These are phyloP conservation scores for Antechinus stuartii DNA, from an alignment of 2,113 vertebrate species.

Conservation along the genomic window DNA sequence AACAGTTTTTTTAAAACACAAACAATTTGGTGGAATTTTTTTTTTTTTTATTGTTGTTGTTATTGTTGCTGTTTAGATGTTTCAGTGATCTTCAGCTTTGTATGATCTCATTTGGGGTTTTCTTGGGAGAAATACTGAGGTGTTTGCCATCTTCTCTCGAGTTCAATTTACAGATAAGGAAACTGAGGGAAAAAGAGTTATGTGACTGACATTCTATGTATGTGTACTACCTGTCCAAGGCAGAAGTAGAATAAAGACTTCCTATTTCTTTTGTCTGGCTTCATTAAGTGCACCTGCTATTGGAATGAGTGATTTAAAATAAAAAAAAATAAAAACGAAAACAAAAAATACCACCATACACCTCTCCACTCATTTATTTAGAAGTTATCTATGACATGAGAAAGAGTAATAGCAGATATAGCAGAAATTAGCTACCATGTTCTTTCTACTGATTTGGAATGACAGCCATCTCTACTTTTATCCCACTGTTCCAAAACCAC, in stretches of 20 bases:
- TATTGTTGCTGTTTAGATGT: background rate
- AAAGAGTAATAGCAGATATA: background rate
- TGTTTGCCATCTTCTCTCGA: too few relatives aligned
- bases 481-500: background rate
- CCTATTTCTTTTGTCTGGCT: background rate
- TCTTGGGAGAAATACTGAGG: background rate
- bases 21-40: background rate
- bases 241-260: too few relatives aligned
- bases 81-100: background rate
- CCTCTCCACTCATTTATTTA: background rate
- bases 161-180: background rate
- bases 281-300: background rate
- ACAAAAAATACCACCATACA: background rate
- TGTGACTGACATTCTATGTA: background rate
- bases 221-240: background rate
- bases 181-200: background rate
- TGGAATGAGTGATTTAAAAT: background rate
- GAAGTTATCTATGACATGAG: background rate
- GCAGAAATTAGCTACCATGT: background rate
- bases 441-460: background rate
- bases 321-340: background rate
- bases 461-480: background rate
- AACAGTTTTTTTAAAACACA: background rate
- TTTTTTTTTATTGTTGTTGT: too few relatives aligned
- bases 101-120: background rate